Evolutionary conservation across 2,113 vertebrate species (phyloP), one percentile per base, ranked within the genome.

Genomic region (Diadophis punctatus): DNA sequence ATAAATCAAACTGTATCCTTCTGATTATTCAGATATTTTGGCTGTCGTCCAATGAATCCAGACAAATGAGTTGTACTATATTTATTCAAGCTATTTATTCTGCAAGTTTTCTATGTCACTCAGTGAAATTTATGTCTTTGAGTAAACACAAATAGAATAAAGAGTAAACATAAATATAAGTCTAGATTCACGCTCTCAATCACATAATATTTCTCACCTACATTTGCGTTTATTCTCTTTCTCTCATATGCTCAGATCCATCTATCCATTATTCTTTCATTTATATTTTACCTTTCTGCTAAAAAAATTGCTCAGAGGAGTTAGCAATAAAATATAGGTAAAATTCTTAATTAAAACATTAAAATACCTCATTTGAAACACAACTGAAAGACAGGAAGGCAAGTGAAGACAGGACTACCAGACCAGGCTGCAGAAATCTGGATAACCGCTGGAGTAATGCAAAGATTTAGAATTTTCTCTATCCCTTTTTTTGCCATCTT

Each of bases 11-110:
- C 48, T 52, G 86, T 92, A 92, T 52, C 60, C 87, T 88, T 56
- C 86, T 92, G 51, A 92, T 89, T 89, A 89, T 92, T 92, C 51
- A 56, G 51, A 80, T 89, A 39, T 84, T 89, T 80, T 92, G 91
- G 87, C 39, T 92, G 60, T 48, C 25, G 25, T 92, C 63, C 91
- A 92, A 63, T 92, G 60, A 63, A 89, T 89, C 60, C 39, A 92
- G 86, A 92, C 86, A 92, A 89, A 88, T 89, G 51, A 92, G 91
- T 48, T 84, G 34, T 55, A 56, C 87, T 89, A 88, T 89, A 92
- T 92, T 92, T 88, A 92, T 89, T 55, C 34, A 4, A 80, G 16
- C 34, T 34, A 53, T 39, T 30, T 84, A 84, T 53, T 39, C n/a
- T 49, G 46, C 12, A 39, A 25, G 48, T 23, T 90, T 90, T 51